These are phyloP conservation scores for Procambarus virginalis DNA, from an alignment of 1,140 invertebrate species.

Conservation along the genomic window DNA sequence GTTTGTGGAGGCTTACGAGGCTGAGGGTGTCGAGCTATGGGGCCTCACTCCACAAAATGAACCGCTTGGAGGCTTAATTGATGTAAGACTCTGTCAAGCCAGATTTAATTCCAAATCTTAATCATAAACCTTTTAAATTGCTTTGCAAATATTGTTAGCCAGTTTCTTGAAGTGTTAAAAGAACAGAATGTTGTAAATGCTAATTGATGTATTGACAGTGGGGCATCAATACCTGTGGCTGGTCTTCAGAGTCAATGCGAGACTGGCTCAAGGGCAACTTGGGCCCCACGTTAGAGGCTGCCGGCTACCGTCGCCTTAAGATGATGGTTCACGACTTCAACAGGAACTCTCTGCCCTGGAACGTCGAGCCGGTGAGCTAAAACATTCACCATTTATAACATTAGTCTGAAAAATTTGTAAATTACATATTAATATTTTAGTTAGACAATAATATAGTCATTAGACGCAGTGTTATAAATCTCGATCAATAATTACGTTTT, in stretches of 20 bases:
- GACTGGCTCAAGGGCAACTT: constrained; percentile 82
- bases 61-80: constrained; percentile 72
- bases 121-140: constrained; percentile 75
- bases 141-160: too few species aligned
- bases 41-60: constrained; percentile 81
- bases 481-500: too few species aligned
- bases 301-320: constrained; percentile 77
- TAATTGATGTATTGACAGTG: too few species aligned
- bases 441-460: too few species aligned
- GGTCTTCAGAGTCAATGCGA: constrained; percentile 79
- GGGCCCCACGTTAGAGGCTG: constrained; percentile 80
- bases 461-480: too few species aligned
- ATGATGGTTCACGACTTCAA: constrained; percentile 85
- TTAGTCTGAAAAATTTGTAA: constrained; percentile 76
- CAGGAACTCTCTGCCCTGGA: constrained; percentile 79
- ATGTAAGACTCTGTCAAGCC: too few species aligned
- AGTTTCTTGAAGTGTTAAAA: too few species aligned
- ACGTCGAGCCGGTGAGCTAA: constrained; percentile 78
- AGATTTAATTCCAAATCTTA: too few species aligned
- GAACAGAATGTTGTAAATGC: too few species aligned
- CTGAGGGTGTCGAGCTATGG: constrained; percentile 78
- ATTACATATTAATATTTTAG: too few species aligned
- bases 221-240: constrained; percentile 78
- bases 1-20: constrained; percentile 79
- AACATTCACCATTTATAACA: constrained; percentile 79